phyloP scores from a whole-genome alignment of 2,113 vertebrate genomes.

The Limanda limanda region DNA sequence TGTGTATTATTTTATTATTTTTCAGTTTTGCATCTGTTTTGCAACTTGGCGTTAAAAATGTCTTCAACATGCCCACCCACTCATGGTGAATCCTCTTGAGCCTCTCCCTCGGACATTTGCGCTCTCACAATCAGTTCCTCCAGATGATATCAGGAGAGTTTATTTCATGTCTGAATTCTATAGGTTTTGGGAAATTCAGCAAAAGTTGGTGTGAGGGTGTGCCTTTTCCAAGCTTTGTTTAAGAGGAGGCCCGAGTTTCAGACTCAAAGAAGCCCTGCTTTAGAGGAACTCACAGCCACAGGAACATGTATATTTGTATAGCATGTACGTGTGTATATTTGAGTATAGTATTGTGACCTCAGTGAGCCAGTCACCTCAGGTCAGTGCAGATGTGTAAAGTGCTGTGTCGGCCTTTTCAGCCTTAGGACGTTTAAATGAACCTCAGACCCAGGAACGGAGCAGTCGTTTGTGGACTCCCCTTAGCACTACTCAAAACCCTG shows the following conservation, averaged over 20 bases:
- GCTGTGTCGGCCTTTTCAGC: conserved; percentile 16
- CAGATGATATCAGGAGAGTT: too few species aligned
- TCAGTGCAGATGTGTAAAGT: conserved; percentile 29
- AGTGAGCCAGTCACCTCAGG: conserved; percentile 60
- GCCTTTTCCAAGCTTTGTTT: background rate
- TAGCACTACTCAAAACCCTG: conserved; percentile 12
- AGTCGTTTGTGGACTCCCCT: background rate
- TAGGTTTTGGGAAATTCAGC: background rate
- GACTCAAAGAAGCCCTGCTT: too few species aligned
- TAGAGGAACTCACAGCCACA: background rate
- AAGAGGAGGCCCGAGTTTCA: background rate
- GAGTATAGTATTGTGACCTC: background rate
- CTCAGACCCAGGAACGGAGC: conserved; percentile 19
- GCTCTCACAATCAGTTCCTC: too few species aligned
- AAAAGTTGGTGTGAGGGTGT: background rate
- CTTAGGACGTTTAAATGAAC: conserved; percentile 18
- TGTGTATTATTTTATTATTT: too few species aligned
- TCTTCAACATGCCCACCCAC: too few species aligned
- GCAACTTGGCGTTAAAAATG: too few species aligned
- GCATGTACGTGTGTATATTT: conserved; percentile 4
- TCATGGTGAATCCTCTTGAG: too few species aligned
- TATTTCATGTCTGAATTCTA: too few species aligned
- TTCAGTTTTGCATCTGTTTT: too few species aligned
- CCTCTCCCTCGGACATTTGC: too few species aligned
- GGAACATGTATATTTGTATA: background rate